These are phyloP conservation scores for Muscicapa adusta DNA, from an alignment of 2,113 vertebrate genomes.

Conservation along the genomic window DNA sequence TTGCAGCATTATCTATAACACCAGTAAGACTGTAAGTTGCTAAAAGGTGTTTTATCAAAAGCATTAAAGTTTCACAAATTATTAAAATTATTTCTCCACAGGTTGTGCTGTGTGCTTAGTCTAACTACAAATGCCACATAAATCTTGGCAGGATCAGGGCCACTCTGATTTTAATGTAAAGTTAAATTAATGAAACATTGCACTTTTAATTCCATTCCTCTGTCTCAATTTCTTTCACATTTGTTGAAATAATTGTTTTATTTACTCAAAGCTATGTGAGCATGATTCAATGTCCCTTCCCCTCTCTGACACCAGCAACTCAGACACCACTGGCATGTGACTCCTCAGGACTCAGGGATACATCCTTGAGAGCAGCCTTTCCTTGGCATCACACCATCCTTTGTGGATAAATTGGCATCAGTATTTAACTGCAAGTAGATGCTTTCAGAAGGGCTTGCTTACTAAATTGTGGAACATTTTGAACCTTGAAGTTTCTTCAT, in stretches of 20 bases:
- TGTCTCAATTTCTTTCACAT: background rate
- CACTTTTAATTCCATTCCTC: background rate
- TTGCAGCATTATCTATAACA: background rate
- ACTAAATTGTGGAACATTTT: background rate
- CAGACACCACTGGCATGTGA: rapidly evolving
- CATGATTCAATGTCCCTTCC: background rate
- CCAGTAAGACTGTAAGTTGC: background rate
- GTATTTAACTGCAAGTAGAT: background rate
- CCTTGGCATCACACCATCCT: background rate
- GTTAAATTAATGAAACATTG: background rate
- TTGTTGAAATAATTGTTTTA: background rate
- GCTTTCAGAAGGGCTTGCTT: background rate
- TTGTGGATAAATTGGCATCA: background rate
- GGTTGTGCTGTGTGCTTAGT: background rate
- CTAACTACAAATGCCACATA: background rate
- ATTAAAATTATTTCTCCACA: background rate
- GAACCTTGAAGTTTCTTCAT: background rate
- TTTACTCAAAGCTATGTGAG: background rate
- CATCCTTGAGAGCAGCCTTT: background rate
- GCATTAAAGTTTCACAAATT: background rate
- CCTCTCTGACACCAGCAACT: background rate
- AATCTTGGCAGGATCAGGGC: background rate
- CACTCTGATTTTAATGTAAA: background rate
- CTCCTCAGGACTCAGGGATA: background rate
- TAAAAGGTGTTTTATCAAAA: background rate